Evolutionary conservation across 1,140 invertebrate species (phyloP).

Genomic region (Halesus radiatus): DNA sequence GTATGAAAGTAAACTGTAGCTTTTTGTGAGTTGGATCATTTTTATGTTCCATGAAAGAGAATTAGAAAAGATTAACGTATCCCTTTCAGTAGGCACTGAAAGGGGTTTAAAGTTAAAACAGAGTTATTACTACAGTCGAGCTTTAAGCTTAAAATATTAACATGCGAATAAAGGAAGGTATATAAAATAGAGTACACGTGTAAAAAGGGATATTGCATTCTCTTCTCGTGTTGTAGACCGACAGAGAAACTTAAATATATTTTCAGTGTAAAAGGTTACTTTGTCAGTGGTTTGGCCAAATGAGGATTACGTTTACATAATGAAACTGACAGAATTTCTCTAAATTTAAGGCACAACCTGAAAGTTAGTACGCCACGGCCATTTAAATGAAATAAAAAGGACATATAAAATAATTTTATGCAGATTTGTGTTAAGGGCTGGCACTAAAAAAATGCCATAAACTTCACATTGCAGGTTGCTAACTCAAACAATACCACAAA

Average conservation of each 20-base stretch:
- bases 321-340: slow-evolving; percentile 7
- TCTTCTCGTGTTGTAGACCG: not conserved
- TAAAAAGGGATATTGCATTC: not conserved
- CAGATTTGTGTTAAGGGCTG: no score
- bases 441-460: no score
- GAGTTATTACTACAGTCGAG: not conserved
- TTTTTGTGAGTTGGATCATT: not conserved
- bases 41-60: not conserved
- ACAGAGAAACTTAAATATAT: not conserved
- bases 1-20: not conserved
- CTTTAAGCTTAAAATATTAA: not conserved
- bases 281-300: not conserved
- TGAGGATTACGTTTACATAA: not conserved
- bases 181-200: not conserved
- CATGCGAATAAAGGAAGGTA: not conserved
- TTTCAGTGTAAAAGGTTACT: not conserved
- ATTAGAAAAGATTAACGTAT: not conserved
- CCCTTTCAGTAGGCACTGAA: not conserved
- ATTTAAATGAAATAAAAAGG: not conserved
- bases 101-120: not conserved
- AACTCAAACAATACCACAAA: no score
- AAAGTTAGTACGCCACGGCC: not conserved
- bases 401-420: no score
- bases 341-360: not conserved
- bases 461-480: no score